Conservation (phyloP, 2,113 vertebrate species). For the Erpornis zantholeuca region DNA sequence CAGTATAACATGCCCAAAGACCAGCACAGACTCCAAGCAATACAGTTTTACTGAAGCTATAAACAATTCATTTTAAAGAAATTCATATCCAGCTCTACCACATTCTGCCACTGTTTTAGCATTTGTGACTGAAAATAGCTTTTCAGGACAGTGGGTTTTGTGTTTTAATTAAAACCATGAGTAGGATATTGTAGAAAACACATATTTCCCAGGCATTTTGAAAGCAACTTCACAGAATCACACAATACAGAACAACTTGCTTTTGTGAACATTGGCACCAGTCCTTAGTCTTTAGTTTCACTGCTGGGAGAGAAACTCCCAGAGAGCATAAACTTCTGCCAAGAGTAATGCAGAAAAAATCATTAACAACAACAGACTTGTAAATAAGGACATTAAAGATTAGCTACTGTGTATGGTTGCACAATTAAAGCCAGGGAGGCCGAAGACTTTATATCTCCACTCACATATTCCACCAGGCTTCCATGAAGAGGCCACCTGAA, state of each 20-base stretch:
- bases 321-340: background rate
- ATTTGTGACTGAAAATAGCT: background rate
- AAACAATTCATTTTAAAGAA: background rate
- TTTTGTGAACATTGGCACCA: background rate
- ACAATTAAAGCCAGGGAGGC: background rate
- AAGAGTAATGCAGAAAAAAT: background rate
- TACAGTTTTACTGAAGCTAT: background rate
- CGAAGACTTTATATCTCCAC: background rate
- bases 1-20: background rate
- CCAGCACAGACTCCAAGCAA: fast-evolving
- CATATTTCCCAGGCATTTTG: background rate
- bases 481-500: background rate
- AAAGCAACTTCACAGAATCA: background rate
- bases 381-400: background rate
- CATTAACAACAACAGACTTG: background rate
- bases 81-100: background rate
- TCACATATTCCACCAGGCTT: background rate
- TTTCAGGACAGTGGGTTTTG: background rate
- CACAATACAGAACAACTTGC: background rate
- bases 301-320: background rate
- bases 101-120: background rate
- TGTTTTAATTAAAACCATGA: background rate
- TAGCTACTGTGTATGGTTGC: background rate
- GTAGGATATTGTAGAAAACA: background rate
- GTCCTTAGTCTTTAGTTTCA: background rate